Evolutionary conservation across 2,888 invertebrate species (phyloP).

Genomic region (Ectropis crepuscularia): DNA sequence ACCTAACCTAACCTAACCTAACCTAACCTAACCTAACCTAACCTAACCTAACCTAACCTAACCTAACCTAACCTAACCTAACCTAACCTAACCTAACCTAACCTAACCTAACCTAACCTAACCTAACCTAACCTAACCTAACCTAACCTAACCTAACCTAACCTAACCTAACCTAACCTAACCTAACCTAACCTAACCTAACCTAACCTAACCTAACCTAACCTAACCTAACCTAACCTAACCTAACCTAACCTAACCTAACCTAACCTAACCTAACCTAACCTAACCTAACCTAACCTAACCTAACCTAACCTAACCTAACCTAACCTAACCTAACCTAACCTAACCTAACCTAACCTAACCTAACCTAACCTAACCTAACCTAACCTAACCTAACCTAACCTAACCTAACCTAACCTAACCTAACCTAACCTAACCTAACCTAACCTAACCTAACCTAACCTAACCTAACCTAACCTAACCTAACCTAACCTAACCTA

Average conservation of each 20-base stretch:
- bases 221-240: conserved; percentile 1
- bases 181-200: conserved; percentile 1
- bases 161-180: conserved; percentile 1
- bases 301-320: conserved; percentile 1
- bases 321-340: conserved; percentile 1
- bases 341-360: conserved; percentile 1
- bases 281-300: conserved; percentile 1
- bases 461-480: conserved; percentile 1
- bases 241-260: conserved; percentile 1
- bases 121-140: conserved; percentile 1
- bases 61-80: conserved; percentile 1
- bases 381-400: conserved; percentile 1
- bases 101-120: conserved; percentile 1
- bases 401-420: conserved; percentile 1
- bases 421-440: conserved; percentile 1
- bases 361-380: conserved; percentile 1
- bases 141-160: conserved; percentile 1
- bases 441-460: conserved; percentile 1
- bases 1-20: conserved; percentile 1
- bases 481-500: conserved; percentile 1
- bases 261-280: conserved; percentile 1
- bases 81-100: conserved; percentile 1
- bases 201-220: conserved; percentile 1
- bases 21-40: conserved; percentile 1
- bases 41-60: conserved; percentile 1